Percentiles rank a stretch among this genome's conserved stretches.
Evolutionary conservation across 2,888 invertebrate genomes (phyloP).

Genomic region (Microctonus brassicae): DNA sequence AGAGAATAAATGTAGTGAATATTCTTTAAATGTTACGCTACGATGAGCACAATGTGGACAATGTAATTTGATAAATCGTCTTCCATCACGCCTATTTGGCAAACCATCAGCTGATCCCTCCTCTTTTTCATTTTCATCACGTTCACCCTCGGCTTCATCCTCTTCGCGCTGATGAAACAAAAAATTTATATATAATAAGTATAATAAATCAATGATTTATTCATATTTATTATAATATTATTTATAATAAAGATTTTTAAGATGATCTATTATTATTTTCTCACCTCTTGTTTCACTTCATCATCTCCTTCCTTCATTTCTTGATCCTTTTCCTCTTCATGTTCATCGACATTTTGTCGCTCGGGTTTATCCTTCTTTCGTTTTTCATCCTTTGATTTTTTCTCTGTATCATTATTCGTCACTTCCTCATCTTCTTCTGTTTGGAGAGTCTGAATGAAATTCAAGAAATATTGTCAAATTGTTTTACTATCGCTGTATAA

Average conservation of each 20-base stretch:
- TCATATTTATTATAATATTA: neutral
- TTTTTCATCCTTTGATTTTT: constrained; percentile 62
- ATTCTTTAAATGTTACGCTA: constrained; percentile 82
- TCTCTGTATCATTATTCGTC: constrained; percentile 53
- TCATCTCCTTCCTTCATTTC: constrained; percentile 53
- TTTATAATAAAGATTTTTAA: neutral
- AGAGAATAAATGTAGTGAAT: constrained; percentile 81
- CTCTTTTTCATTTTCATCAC: constrained; percentile 57
- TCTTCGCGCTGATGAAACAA: constrained; percentile 49
- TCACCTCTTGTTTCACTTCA: constrained; percentile 57
- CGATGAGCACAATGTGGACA: constrained; percentile 85
- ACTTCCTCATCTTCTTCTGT: constrained; percentile 62
- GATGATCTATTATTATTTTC: neutral
- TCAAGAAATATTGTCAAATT: neutral
- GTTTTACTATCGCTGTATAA: neutral
- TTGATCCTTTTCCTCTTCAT: constrained; percentile 73
- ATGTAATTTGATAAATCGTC: constrained; percentile 78
- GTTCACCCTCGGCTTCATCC: constrained; percentile 66
- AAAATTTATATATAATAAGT: too few relatives aligned
- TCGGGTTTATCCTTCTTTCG: constrained; percentile 66
- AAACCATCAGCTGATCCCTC: constrained; percentile 66
- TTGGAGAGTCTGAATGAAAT: constrained; percentile 29
- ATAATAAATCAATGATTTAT: neutral
- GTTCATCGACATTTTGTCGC: constrained; percentile 72
- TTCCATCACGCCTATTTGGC: constrained; percentile 65